Conservation (phyloP, 1,140 invertebrate genomes). For the Cherax quadricarinatus region DNA sequence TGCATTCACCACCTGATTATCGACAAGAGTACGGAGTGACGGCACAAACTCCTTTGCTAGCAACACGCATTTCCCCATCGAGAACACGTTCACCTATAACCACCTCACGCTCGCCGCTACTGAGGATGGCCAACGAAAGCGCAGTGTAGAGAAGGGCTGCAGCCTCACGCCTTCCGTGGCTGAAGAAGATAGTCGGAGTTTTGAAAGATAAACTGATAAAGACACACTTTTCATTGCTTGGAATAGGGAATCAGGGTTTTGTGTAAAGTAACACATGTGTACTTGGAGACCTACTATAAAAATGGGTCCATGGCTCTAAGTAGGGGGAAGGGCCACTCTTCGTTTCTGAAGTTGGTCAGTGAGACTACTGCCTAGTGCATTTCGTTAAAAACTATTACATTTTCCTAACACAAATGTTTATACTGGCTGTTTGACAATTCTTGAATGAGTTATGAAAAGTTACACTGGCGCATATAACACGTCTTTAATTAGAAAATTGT, state of each 20-base stretch:
- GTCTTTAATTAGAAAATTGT: neutral
- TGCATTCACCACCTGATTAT: conserved; percentile 32
- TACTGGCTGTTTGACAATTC: neutral
- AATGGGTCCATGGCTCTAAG: too few species aligned
- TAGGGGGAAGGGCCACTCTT: too few species aligned
- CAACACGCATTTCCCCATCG: neutral
- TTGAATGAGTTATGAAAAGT: neutral
- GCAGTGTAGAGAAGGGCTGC: conserved; percentile 18
- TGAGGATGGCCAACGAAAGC: conserved; percentile 44
- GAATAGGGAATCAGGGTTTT: too few species aligned
- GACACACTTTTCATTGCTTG: too few species aligned
- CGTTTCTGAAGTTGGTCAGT: too few species aligned
- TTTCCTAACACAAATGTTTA: neutral
- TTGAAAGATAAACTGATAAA: too few species aligned
- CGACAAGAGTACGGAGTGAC: neutral
- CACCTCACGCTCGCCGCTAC: conserved; percentile 23
- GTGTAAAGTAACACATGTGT: too few species aligned
- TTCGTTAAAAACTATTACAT: neutral
- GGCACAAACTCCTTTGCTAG: conserved; percentile 24
- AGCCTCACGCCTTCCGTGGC: neutral
- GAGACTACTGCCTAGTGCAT: too few species aligned
- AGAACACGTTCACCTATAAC: neutral
- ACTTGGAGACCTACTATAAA: too few species aligned
- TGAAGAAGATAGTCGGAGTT: too few species aligned
- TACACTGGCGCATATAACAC: neutral